Conservation (phyloP, 37 sponge, comb jelly and placozoan genomes). For the Theonella swinhoei region DNA sequence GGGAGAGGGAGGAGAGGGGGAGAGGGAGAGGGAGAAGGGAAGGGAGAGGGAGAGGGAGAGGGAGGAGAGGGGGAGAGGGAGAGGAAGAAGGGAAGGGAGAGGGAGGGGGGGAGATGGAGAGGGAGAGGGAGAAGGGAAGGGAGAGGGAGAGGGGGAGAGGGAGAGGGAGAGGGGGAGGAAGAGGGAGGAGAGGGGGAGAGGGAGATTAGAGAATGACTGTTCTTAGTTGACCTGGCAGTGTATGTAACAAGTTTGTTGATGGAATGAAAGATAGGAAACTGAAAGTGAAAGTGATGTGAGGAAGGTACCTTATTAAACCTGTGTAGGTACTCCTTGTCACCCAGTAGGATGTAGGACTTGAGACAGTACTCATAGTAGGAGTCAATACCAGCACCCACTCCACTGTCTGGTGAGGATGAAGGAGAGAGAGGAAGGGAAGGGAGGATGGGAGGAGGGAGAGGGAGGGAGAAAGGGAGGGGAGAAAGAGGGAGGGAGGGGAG, state of each 20-base stretch:
- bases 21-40: too few relatives aligned
- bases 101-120: not conserved
- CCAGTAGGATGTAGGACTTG: conserved; percentile 88
- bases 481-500: not conserved
- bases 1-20: too few relatives aligned
- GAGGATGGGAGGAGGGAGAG: not conserved
- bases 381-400: conserved; percentile 86
- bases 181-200: not conserved
- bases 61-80: not conserved
- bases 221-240: not conserved
- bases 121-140: too few relatives aligned
- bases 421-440: not conserved
- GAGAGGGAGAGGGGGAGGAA: not conserved
- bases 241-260: not conserved
- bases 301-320: conserved; percentile 71
- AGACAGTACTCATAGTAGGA: conserved; percentile 98
- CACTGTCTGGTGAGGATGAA: not conserved
- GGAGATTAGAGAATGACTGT: not conserved
- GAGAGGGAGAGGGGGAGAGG: conserved; percentile 7
- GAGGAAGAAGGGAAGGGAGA: not conserved
- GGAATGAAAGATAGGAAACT: not conserved
- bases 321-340: conserved; percentile 71
- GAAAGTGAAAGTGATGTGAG: not conserved
- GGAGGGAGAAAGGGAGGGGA: not conserved
- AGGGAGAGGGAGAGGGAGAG: not conserved